These are phyloP conservation scores for Brachionus koreanus DNA, from an alignment of 1,140 invertebrate genomes.

Conservation along the genomic window DNA sequence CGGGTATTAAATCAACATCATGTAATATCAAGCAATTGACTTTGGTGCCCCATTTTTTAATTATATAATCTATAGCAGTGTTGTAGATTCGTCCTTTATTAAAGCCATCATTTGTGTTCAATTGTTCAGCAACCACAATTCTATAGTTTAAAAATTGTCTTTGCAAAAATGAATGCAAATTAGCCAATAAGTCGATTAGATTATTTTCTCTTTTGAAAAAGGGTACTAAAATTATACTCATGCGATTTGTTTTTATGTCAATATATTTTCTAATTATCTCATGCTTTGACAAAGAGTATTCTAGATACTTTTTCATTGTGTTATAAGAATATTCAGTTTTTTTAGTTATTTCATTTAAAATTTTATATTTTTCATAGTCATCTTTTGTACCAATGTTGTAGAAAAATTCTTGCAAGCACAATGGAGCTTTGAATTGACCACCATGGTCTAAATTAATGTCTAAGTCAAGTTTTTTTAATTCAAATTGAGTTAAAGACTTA, in stretches of 20 bases:
- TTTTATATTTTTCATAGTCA: neutral
- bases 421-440: neutral
- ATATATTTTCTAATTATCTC: slow-evolving; percentile 12
- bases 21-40: slow-evolving; percentile 77
- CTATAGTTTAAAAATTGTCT: slow-evolving; percentile 79
- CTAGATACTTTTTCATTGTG: neutral
- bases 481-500: neutral
- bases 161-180: slow-evolving; percentile 82
- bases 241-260: neutral
- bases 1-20: slow-evolving; percentile 84
- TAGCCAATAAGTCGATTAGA: slow-evolving; percentile 72
- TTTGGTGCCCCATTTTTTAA: slow-evolving; percentile 43
- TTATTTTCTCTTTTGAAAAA: slow-evolving; percentile 77
- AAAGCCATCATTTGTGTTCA: neutral
- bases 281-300: neutral
- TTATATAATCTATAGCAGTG: slow-evolving; percentile 21
- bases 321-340: neutral
- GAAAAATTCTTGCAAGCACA: slow-evolving; percentile 24
- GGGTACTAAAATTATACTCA: slow-evolving; percentile 69
- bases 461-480: neutral
- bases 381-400: neutral
- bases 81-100: slow-evolving; percentile 42
- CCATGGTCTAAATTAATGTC: neutral
- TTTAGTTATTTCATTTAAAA: neutral
- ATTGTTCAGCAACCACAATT: slow-evolving; percentile 84